Percentiles rank a stretch among this genome's conserved stretches.
phyloP scores from a whole-genome alignment of 2,797 vertebrate species.

The Pseudotriccus pelzelni region DNA sequence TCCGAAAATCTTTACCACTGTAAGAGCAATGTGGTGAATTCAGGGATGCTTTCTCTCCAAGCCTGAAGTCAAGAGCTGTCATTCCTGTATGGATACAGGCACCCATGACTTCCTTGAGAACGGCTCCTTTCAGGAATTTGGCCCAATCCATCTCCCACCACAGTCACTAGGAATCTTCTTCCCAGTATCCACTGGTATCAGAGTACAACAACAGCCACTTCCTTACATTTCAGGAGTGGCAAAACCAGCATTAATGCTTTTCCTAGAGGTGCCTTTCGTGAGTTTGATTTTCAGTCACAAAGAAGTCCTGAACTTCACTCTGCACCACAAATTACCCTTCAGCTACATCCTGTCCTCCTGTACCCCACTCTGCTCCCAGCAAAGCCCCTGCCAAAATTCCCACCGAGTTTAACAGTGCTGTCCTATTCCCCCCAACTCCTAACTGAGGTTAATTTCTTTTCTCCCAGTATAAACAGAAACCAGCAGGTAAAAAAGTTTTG shows the following conservation, averaged over 20 bases:
- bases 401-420: not conserved
- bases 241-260: not conserved
- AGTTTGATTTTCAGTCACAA: not conserved
- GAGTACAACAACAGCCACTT: not conserved
- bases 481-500: conserved; percentile 58
- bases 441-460: conserved; percentile 35
- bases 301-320: not conserved
- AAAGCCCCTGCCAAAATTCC: conserved; percentile 32
- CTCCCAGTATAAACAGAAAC: conserved; percentile 43
- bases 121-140: not conserved
- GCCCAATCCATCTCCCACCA: not conserved
- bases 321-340: not conserved
- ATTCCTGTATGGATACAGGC: not conserved
- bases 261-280: not conserved
- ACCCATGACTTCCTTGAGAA: not conserved
- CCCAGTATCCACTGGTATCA: not conserved
- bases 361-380: not conserved
- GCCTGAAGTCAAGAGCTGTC: not conserved
- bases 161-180: not conserved
- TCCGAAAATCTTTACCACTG: not conserved
- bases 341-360: not conserved
- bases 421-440: not conserved
- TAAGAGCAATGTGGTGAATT: not conserved
- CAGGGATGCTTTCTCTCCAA: not conserved
- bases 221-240: not conserved